phyloP scores from a whole-genome alignment of 2,888 invertebrate species.

The Tromatobia lineatoria region DNA sequence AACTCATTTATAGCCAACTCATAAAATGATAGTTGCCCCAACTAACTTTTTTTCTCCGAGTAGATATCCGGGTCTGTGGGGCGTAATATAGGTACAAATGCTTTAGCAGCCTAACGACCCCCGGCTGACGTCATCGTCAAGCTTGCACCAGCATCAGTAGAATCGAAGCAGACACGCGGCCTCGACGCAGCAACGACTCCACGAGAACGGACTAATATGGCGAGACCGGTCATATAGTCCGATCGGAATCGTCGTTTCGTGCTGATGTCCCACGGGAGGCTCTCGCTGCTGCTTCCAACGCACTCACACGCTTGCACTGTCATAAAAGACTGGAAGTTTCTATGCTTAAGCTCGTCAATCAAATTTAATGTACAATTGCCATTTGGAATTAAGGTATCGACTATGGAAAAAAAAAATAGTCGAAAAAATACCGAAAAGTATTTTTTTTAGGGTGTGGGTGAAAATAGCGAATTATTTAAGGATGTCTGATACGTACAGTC shows the following conservation, averaged over 20 bases:
- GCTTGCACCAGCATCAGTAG: slow-evolving; percentile 30
- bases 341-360: too few species aligned
- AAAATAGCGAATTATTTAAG: too few species aligned
- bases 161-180: slow-evolving; percentile 50
- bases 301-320: neutral
- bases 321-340: too few species aligned
- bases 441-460: too few species aligned
- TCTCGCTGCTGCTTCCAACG: slow-evolving; percentile 29
- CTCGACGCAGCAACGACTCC: slow-evolving; percentile 49
- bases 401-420: too few species aligned
- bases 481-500: too few species aligned
- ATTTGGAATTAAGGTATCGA: too few species aligned
- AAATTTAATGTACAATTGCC: too few species aligned
- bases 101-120: slow-evolving; percentile 40
- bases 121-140: slow-evolving; percentile 48
- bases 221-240: slow-evolving; percentile 73
- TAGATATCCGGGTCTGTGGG: neutral
- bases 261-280: slow-evolving; percentile 27
- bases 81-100: slow-evolving; percentile 11
- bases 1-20: too few species aligned
- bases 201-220: slow-evolving; percentile 78
- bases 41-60: too few species aligned
- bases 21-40: too few species aligned
- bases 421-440: too few species aligned
- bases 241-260: slow-evolving; percentile 24